Evolutionary conservation across 2,113 vertebrate genomes (phyloP).

Genomic region (Menidia beryllina): DNA sequence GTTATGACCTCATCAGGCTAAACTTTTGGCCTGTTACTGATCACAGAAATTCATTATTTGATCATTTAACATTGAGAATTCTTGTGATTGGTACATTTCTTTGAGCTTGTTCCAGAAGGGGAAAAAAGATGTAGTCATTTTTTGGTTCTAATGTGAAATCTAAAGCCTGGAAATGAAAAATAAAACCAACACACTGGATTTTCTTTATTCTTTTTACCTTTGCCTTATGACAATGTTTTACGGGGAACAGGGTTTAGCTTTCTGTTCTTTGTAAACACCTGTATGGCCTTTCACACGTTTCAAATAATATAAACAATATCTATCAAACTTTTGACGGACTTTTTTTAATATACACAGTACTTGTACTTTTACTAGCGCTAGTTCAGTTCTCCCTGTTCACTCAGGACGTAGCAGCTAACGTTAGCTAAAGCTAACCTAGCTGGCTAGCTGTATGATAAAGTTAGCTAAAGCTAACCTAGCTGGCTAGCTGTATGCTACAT

Average conservation of each 20-base stretch:
- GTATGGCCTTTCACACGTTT: too few species aligned
- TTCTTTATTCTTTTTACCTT: constrained; percentile 24
- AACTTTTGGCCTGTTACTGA: background rate
- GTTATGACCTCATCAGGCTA: background rate
- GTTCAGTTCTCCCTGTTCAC: too few species aligned
- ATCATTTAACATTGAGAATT: constrained; percentile 1
- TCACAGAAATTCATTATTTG: constrained; percentile 15
- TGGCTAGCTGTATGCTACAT: too few species aligned
- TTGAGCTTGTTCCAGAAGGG: constrained; percentile 4
- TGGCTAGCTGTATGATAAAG: too few species aligned
- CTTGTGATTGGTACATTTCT: background rate
- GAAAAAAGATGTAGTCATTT: background rate
- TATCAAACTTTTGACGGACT: too few species aligned
- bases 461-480: too few species aligned
- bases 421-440: too few species aligned
- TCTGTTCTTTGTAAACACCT: too few species aligned
- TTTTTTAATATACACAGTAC: too few species aligned
- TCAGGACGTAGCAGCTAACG: too few species aligned
- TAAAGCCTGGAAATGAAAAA: constrained; percentile 50
- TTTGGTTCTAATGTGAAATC: constrained; percentile 36
- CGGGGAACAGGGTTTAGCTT: constrained; percentile 47
- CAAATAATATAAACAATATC: constrained; percentile 47
- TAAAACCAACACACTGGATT: constrained; percentile 34
- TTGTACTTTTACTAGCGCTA: too few species aligned
- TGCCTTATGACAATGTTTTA: constrained; percentile 73